Percentiles rank a stretch among this genome's conserved stretches.
These are phyloP conservation scores for Piezodorus guildinii DNA, from an alignment of 1,140 invertebrate species.

Conservation along the genomic window DNA sequence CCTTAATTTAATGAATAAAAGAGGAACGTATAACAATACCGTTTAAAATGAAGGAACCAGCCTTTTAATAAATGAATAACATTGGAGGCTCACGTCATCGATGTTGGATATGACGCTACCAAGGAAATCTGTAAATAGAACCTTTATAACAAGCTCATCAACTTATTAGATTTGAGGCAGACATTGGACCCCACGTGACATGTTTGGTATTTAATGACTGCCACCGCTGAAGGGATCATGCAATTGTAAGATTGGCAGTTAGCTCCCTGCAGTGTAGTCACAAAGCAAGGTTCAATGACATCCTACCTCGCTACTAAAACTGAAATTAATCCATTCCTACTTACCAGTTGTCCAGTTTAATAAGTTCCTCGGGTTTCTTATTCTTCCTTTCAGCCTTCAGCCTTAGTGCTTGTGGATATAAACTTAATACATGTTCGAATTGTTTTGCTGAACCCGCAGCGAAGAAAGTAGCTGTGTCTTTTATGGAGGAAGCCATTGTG, in stretches of 20 bases:
- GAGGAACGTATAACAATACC: no score
- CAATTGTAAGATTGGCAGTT: constrained; percentile 28
- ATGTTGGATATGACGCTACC: constrained; percentile 23
- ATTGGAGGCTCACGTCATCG: constrained; percentile 30
- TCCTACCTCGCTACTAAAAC: constrained; percentile 21
- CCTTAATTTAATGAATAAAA: no score
- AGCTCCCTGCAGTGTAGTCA: constrained; percentile 30
- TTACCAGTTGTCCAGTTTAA: constrained; percentile 88
- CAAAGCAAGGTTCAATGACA: constrained; percentile 39
- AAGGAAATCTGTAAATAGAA: constrained; percentile 13
- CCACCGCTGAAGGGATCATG: constrained; percentile 30
- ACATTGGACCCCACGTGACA: constrained; percentile 32
- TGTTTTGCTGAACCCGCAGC: constrained; percentile 71
- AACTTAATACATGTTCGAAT: constrained; percentile 75
- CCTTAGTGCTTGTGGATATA: constrained; percentile 76
- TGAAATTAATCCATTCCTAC: constrained; percentile 34
- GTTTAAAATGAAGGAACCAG: not conserved
- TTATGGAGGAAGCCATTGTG: constrained; percentile 67
- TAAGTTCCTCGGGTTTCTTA: constrained; percentile 84
- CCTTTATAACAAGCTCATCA: constrained; percentile 1
- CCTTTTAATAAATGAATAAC: constrained; percentile 7
- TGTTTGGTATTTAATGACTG: constrained; percentile 31
- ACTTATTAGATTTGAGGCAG: constrained; percentile 21
- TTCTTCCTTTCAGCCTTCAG: constrained; percentile 75
- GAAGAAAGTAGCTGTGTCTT: constrained; percentile 83